A percentile compares a stretch with the other conserved stretches of the same genome.
Evolutionary conservation across 2,113 vertebrate species (phyloP).

Genomic region (Lanius collurio): DNA sequence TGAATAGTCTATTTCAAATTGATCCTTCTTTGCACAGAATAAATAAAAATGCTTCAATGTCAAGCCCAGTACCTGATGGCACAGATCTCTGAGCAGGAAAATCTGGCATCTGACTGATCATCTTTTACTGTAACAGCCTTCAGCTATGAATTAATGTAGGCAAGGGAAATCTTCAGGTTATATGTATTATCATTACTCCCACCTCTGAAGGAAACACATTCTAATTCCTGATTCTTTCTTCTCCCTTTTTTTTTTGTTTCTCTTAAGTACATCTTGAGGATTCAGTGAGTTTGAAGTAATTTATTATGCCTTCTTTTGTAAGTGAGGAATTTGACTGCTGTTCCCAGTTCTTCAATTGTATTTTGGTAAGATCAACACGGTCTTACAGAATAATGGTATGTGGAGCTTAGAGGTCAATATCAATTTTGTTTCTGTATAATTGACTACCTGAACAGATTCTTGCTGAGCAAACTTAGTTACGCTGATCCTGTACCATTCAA

Average conservation of each 20-base stretch:
- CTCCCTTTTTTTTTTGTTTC: neutral
- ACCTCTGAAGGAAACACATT: neutral
- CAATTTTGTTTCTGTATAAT: neutral
- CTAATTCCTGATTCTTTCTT: neutral
- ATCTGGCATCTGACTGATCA: neutral
- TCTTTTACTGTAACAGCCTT: neutral
- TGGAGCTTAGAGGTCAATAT: neutral
- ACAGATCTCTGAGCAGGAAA: neutral
- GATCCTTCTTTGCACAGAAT: constrained; percentile 6
- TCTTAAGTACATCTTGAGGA: neutral
- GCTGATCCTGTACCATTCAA: neutral
- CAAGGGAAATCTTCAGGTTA: neutral
- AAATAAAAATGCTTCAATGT: constrained; percentile 4
- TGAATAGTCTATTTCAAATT: neutral
- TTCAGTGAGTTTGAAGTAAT: neutral
- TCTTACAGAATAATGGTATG: neutral
- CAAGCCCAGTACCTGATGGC: neutral
- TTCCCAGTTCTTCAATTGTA: neutral
- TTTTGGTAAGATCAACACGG: neutral
- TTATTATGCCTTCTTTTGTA: neutral
- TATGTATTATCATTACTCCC: neutral
- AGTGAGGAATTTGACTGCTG: neutral
- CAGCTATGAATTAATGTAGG: neutral
- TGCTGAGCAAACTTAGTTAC: neutral
- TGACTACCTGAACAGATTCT: neutral